These are phyloP conservation scores for Pitangus sulphuratus DNA, from an alignment of 2,797 vertebrate species.

Conservation along the genomic window DNA sequence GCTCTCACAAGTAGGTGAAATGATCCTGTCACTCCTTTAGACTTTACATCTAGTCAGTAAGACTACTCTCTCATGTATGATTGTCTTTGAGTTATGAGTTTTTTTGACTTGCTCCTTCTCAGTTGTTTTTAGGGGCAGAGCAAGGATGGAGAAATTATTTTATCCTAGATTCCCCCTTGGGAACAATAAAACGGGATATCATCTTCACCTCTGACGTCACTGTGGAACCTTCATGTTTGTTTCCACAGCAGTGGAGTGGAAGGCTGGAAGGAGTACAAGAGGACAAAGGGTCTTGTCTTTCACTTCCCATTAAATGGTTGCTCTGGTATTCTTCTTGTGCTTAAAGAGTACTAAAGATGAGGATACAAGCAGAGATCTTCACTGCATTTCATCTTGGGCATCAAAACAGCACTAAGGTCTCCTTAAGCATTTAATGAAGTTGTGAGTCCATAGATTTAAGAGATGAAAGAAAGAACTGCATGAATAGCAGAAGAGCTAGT, in stretches of 20 bases:
- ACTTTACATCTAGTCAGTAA: background rate
- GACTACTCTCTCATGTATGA: background rate
- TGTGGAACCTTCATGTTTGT: background rate
- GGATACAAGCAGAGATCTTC: background rate
- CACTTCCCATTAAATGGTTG: background rate
- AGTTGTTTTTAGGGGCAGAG: background rate
- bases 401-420: background rate
- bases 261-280: background rate
- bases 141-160: background rate
- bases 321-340: background rate
- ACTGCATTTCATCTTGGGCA: background rate
- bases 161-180: background rate
- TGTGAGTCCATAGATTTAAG: background rate
- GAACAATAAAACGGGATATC: background rate
- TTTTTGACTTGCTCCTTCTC: background rate
- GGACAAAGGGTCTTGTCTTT: background rate
- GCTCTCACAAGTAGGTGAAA: conserved; percentile 17
- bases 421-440: background rate
- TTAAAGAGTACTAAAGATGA: background rate
- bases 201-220: background rate
- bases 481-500: background rate
- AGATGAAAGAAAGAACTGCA: background rate
- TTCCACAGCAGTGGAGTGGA: background rate
- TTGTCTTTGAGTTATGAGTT: background rate
- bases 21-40: background rate